Percentiles rank a stretch among this genome's conserved stretches.
These are phyloP conservation scores for Gambusia yucatana DNA, from an alignment of 2,797 vertebrate genomes.

Conservation along the genomic window DNA sequence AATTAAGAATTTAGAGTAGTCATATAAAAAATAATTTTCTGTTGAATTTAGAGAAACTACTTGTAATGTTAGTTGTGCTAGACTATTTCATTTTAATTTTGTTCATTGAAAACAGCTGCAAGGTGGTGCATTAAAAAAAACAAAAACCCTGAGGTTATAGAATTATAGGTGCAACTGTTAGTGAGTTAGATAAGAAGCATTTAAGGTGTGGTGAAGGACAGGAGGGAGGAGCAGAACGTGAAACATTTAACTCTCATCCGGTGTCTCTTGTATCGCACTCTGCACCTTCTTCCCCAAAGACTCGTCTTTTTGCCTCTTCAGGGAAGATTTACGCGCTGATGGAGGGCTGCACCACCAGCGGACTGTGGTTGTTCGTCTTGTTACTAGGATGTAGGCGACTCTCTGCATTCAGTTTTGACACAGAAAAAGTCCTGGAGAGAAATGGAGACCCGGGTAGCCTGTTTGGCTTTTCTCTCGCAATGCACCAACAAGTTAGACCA, in stretches of 20 bases:
- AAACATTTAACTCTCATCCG: slow-evolving; percentile 12
- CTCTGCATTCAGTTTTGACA: slow-evolving; percentile 89
- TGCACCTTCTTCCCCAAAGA: slow-evolving; percentile 29
- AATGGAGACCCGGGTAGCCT: slow-evolving; percentile 83
- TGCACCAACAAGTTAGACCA: slow-evolving; percentile 84
- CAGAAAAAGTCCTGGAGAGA: slow-evolving; percentile 79
- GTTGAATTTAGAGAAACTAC: background rate
- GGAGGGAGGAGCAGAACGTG: slow-evolving; percentile 61
- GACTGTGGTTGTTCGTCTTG: slow-evolving; percentile 55
- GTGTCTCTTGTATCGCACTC: slow-evolving; percentile 21
- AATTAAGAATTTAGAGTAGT: background rate
- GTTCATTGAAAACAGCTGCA: background rate
- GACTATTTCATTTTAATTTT: background rate
- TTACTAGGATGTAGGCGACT: slow-evolving; percentile 50
- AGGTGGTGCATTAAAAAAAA: background rate
- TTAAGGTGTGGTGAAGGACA: slow-evolving; percentile 29
- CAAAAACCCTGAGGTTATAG: background rate
- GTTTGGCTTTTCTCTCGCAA: slow-evolving; percentile 82
- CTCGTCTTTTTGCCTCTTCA: slow-evolving; percentile 2
- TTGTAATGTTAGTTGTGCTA: background rate
- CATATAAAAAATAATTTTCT: background rate
- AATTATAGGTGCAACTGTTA: background rate
- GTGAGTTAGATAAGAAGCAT: background rate
- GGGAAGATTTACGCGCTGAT: slow-evolving; percentile 26
- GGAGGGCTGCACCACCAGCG: slow-evolving; percentile 48